Base-by-base conservation (phyloP, 2,888 invertebrate genomes). In the Timandra comae region DNA sequence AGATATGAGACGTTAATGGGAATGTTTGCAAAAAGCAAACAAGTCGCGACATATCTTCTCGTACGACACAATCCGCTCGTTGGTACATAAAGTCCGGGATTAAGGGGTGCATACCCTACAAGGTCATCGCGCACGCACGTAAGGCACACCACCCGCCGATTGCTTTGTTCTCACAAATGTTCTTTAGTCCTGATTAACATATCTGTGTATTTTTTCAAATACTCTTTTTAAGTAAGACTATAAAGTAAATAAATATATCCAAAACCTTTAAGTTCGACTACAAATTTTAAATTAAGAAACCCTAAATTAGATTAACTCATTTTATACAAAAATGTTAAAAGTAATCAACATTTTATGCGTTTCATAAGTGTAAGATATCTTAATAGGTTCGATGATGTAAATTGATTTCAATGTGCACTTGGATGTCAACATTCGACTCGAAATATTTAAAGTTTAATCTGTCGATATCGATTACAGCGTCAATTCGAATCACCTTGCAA, bases 1-100 rank as follows among this genome's bases (percentile, higher is more conserved):
- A 59, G 64, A 73, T 75, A 79, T 76, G 72, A 74, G 78, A 81
- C 79, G 49, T 75, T 72, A 80, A 82, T 80, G 77, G 74, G 62
- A 58, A 68, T 72, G 59, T 65, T 59, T 61, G 67, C 65, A 66
- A 71, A 70, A 65, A 69, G 63, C 57, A 57, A 63, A 70, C 63
- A 61, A 53, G 64, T 49, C 43, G 53, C 63, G 59, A 68, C 64
- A 73, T 71, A 72, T 72, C 63, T 73, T 64, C 63, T 64, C 63
- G 61, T 63, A 63, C 55, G 70, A 72, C 73, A 71, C 65, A 72
- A 72, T 73, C 68, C 60, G 66, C 65, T 65, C 68, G 66, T 59
- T 66, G 63, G 62, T 63, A 55, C 69, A 76, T 78, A 76, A 78
- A 78, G 54, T 73, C 62, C 62, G 56, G 66, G 62, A 67, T 76